A percentile compares a stretch with the other conserved stretches of the same genome.
These are phyloP conservation scores for Catocala fraxini DNA, from an alignment of 2,888 invertebrate species.

Conservation along the genomic window DNA sequence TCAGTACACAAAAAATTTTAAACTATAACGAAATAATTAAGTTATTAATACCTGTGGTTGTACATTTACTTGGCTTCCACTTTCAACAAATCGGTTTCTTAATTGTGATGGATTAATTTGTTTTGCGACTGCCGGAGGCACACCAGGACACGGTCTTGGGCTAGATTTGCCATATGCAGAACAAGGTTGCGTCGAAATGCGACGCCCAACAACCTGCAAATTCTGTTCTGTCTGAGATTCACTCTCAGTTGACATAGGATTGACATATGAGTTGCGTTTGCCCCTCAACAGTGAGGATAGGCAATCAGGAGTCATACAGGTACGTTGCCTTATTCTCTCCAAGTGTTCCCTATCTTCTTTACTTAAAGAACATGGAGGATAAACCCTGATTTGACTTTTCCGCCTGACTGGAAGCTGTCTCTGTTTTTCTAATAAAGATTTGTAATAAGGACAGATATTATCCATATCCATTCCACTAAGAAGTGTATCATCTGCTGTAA, in stretches of 20 bases:
- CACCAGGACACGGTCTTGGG: conserved; percentile 5
- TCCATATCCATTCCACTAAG: neutral
- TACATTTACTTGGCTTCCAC: conserved; percentile 7
- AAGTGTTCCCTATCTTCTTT: conserved; percentile 59
- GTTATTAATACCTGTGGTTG: conserved; percentile 14
- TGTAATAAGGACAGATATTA: too few relatives aligned
- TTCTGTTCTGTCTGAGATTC: conserved; percentile 56
- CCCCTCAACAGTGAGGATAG: conserved; percentile 8
- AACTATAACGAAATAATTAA: neutral
- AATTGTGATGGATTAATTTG: neutral
- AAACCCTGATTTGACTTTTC: neutral
- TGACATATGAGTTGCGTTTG: conserved; percentile 43
- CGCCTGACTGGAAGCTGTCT: too few relatives aligned
- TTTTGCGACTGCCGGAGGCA: neutral
- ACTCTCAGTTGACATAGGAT: conserved; percentile 46
- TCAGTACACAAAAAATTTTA: too few relatives aligned
- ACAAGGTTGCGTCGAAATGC: neutral
- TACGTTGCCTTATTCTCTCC: conserved; percentile 56
- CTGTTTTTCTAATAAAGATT: too few relatives aligned
- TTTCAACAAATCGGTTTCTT: conserved; percentile 16
- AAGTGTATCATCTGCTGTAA: conserved; percentile 1
- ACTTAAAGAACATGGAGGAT: conserved; percentile 54
- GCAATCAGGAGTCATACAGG: conserved; percentile 33
- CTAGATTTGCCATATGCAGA: neutral
- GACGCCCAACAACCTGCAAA: neutral